These are phyloP conservation scores for Polyergus mexicanus DNA, from an alignment of 1,140 invertebrate genomes.

Conservation along the genomic window DNA sequence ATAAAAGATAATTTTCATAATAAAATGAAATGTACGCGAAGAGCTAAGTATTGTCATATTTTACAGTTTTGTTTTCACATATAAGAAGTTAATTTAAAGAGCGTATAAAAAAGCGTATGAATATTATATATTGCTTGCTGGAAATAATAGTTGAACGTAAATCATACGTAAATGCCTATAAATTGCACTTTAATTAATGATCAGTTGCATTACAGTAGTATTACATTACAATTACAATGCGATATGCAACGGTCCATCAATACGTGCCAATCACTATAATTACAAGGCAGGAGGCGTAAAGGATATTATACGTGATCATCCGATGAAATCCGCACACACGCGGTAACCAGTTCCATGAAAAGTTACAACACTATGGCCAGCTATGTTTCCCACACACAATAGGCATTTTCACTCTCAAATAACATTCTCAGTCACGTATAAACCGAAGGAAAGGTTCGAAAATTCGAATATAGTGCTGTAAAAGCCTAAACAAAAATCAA, in stretches of 20 bases:
- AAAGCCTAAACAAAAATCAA: background rate
- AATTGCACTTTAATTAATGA: conserved; percentile 42
- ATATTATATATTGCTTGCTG: background rate
- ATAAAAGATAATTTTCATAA: background rate
- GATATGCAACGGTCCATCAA: conserved; percentile 53
- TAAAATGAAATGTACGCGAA: background rate
- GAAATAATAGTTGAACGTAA: conserved; percentile 37
- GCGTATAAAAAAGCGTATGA: background rate
- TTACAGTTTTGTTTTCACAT: background rate
- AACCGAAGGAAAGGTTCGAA: background rate
- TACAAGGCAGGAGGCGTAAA: conserved; percentile 29
- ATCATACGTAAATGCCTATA: conserved; percentile 56
- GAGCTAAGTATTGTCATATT: background rate
- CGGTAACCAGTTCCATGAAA: conserved; percentile 6
- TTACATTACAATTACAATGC: conserved; percentile 61
- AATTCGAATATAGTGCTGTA: background rate
- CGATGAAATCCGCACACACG: conserved; percentile 17
- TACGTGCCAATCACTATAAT: conserved; percentile 58
- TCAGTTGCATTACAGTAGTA: conserved; percentile 46
- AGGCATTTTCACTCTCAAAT: background rate
- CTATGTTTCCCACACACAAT: background rate
- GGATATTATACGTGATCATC: conserved; percentile 34
- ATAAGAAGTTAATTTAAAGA: background rate
- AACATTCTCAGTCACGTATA: background rate
- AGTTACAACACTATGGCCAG: background rate